Conservation (phyloP, 2,888 invertebrate species). For the Adelphocoris suturalis region DNA sequence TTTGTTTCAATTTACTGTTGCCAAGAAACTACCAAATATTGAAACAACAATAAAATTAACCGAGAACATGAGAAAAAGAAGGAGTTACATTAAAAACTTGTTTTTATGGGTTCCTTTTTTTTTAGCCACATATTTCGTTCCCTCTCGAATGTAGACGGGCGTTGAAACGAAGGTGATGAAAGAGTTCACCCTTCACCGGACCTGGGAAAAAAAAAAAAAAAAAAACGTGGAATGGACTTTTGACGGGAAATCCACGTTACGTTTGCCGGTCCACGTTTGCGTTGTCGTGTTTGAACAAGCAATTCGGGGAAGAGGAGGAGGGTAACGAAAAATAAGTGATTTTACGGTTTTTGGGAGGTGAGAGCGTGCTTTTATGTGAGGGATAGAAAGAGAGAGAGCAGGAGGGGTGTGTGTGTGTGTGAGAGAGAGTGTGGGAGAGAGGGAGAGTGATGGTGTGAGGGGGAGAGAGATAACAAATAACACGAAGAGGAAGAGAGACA, state of each 20-base stretch:
- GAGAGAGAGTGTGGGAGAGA: not conserved
- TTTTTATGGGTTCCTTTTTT: no score
- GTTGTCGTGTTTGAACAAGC: slow-evolving; percentile 18
- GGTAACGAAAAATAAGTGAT: not conserved
- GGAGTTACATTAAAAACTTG: no score
- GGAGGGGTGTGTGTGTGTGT: slow-evolving; percentile 4
- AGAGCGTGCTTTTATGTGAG: slow-evolving; percentile 2
- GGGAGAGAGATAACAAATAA: slow-evolving; percentile 41
- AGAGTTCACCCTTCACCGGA: not conserved
- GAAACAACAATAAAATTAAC: no score
- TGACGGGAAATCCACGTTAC: not conserved
- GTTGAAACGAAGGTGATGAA: slow-evolving; percentile 7
- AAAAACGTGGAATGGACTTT: slow-evolving; percentile 6
- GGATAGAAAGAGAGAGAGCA: slow-evolving; percentile 52
- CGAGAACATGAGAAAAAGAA: no score
- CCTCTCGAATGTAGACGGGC: not conserved
- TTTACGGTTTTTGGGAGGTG: slow-evolving; percentile 14
- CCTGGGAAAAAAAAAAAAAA: not conserved
- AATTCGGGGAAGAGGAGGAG: not conserved
- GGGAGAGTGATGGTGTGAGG: slow-evolving; percentile 7
- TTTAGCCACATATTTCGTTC: no score
- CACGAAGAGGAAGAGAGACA: slow-evolving; percentile 27
- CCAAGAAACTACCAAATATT: no score
- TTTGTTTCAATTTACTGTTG: no score
- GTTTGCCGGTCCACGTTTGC: not conserved